Evolutionary conservation across 1,140 invertebrate genomes (phyloP), one percentile per base, ranked within the genome.

Genomic region (Solen grandis): DNA sequence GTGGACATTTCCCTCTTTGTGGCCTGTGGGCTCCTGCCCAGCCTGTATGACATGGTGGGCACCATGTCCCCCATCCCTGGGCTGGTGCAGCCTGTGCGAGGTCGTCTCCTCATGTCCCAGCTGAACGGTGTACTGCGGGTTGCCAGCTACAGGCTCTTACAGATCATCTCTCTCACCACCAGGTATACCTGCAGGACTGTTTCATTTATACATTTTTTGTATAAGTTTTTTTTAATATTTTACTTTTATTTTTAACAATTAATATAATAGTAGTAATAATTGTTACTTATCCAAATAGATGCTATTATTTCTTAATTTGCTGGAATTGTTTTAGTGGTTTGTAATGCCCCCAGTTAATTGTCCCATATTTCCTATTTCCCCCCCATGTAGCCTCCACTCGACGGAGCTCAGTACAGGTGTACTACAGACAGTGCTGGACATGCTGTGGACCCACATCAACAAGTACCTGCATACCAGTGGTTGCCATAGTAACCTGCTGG

Each of bases 1-100:
- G 90, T 93, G 63, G 94, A 95, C 89, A 90, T 95, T n/a, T 92
- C 91, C 35, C 90, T 95, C 25, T 92, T 94, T 3, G 94, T 95
- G 19, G 93, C 94, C 2, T 93, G 93, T 87, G 94, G 94, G 35
- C 86, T 95, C 16, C 87, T 94, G 38, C 90, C 92, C 3, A 84
- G 93, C 5, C 88, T 95, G n/a, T 92, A 92, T 52, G 86, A 87
- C 13, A 88, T 93, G 59, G 91, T 90, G 74, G 85, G 86, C 38
- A 76, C 83, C 29, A 73, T 83, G 36, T 86, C 85, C 59, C 82
- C 87, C 41, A 46, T 82, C 13, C 81, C 84, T 55, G 84, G 84
- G 33, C 84, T 89, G 1, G 81, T 90, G 13, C 88, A 87, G n/a
- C 82, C 84, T 1, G 57, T 88, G 25, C 76, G 87, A 54, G 77